Percentiles rank a stretch among this genome's conserved stretches.
These are phyloP conservation scores for Cataglyphis cursor DNA, from an alignment of 2,888 invertebrate genomes.

Conservation along the genomic window DNA sequence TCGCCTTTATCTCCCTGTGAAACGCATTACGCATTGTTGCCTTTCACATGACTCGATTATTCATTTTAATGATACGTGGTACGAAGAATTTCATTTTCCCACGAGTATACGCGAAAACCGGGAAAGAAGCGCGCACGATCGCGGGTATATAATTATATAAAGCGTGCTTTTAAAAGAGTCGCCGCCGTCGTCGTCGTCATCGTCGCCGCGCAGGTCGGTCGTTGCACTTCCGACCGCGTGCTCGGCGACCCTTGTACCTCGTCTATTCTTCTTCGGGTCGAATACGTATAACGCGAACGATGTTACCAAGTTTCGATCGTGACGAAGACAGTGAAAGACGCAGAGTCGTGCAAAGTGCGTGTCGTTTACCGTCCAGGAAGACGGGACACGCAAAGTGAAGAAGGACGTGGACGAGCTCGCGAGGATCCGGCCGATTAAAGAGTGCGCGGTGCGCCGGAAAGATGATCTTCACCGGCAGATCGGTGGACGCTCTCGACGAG, in stretches of 20 bases:
- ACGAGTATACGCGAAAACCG: not conserved
- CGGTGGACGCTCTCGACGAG: slow-evolving; percentile 83
- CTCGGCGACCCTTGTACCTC: slow-evolving; percentile 46
- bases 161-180: slow-evolving; percentile 30
- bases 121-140: not conserved
- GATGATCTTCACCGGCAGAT: slow-evolving; percentile 84
- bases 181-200: slow-evolving; percentile 22
- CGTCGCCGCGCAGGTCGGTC: slow-evolving; percentile 1
- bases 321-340: not conserved
- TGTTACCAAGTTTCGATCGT: not conserved
- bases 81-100: slow-evolving; percentile 28
- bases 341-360: slow-evolving; percentile 20
- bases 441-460: slow-evolving; percentile 58
- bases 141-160: not conserved
- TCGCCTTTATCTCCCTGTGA: not conserved
- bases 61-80: not conserved
- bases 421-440: not conserved
- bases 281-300: not conserved
- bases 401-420: slow-evolving; percentile 29
- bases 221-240: slow-evolving; percentile 56
- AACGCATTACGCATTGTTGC: not conserved
- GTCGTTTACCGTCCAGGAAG: not conserved
- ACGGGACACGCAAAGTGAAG: slow-evolving; percentile 49
- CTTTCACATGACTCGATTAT: not conserved
- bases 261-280: not conserved